Evolutionary conservation across 2,797 vertebrate genomes (phyloP).

Genomic region (Mus minutoides): DNA sequence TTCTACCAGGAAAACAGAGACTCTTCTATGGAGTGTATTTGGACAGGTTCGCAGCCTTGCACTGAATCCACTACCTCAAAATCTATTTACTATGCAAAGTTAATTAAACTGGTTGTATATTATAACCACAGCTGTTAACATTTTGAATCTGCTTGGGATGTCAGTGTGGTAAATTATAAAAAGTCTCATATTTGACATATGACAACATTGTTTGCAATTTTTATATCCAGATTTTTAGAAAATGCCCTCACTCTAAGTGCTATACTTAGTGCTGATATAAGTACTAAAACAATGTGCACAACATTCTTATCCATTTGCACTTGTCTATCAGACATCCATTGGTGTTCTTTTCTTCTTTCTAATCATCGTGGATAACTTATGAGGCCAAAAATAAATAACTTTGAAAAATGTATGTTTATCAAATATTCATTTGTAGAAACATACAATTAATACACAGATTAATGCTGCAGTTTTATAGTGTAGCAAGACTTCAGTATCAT

Average conservation of each 20-base stretch:
- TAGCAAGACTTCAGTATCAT: background rate
- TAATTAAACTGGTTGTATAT: slow-evolving; percentile 44
- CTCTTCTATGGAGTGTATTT: background rate
- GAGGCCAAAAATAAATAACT: background rate
- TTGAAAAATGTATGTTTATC: background rate
- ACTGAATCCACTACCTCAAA: slow-evolving; percentile 20
- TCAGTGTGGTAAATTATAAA: background rate
- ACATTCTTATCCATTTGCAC: background rate
- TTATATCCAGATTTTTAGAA: background rate
- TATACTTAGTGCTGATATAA: background rate
- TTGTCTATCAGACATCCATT: background rate
- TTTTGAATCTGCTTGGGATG: background rate
- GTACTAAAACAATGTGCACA: background rate
- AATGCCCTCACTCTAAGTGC: background rate
- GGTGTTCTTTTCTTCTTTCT: background rate
- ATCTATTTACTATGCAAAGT: slow-evolving; percentile 26
- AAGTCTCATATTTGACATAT: background rate
- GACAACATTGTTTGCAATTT: background rate
- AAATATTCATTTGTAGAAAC: background rate
- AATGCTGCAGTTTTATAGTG: background rate
- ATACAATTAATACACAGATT: background rate
- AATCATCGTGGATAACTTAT: background rate
- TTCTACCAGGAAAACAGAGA: background rate
- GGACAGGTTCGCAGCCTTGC: background rate
- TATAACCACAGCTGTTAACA: slow-evolving; percentile 20